Evolutionary conservation across 1,140 invertebrate genomes (phyloP).

Genomic region (Lucilia sericata): DNA sequence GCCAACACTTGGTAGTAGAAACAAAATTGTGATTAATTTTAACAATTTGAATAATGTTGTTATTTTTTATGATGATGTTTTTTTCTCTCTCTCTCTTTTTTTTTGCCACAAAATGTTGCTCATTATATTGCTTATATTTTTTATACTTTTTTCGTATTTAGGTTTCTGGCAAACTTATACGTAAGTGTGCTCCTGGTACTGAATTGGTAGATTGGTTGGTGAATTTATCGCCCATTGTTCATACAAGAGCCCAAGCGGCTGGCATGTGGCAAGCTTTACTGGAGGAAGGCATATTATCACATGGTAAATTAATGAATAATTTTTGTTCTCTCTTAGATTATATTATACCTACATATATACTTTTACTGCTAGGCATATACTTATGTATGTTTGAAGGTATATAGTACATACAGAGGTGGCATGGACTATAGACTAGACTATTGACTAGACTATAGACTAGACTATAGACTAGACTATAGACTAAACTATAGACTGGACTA

Average conservation of each 20-base stretch:
- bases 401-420: too few species aligned
- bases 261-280: conserved; percentile 89
- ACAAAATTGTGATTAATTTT: conserved; percentile 14
- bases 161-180: conserved; percentile 72
- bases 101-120: not conserved
- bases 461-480: too few species aligned
- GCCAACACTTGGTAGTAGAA: not conserved
- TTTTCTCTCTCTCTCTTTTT: not conserved
- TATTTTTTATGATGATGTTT: not conserved
- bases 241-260: conserved; percentile 79
- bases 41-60: conserved; percentile 8
- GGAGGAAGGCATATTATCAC: conserved; percentile 83
- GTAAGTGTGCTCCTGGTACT: conserved; percentile 73
- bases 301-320: conserved; percentile 72
- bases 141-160: conserved; percentile 52
- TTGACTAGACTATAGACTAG: too few species aligned
- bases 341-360: too few species aligned
- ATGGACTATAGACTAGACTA: too few species aligned
- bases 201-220: conserved; percentile 87
- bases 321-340: too few species aligned
- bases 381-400: too few species aligned
- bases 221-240: conserved; percentile 69
- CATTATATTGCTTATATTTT: not conserved
- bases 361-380: too few species aligned
- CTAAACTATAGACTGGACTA: too few species aligned